phyloP scores from a whole-genome alignment of 2,797 vertebrate species.

The Eremophila alpestris region DNA sequence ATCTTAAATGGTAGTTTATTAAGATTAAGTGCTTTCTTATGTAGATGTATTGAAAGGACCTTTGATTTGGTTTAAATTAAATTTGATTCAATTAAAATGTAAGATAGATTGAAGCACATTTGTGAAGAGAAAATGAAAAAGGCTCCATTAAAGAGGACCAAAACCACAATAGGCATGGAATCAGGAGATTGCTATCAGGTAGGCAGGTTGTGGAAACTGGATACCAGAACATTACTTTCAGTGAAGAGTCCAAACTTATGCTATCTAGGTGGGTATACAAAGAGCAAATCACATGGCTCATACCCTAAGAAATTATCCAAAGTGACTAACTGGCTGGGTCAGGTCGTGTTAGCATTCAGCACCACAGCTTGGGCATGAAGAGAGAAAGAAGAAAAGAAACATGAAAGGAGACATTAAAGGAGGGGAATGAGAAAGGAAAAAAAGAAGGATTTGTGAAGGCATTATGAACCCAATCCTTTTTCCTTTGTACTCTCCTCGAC shows the following conservation, averaged over 20 bases:
- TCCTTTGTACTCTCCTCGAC: background rate
- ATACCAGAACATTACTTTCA: background rate
- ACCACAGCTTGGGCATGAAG: background rate
- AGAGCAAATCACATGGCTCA: background rate
- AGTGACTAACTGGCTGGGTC: background rate
- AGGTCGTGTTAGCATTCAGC: conserved; percentile 1
- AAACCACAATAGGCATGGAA: background rate
- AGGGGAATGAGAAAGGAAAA: background rate
- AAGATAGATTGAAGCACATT: conserved; percentile 72
- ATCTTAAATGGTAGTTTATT: conserved; percentile 75
- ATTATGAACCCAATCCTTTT: conserved; percentile 7
- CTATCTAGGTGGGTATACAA: background rate
- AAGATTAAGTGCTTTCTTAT: conserved; percentile 79
- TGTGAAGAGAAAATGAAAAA: conserved; percentile 59
- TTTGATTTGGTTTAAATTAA: conserved; percentile 79
- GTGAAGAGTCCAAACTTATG: background rate
- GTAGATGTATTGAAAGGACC: conserved; percentile 68
- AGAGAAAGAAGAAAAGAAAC: conserved; percentile 26
- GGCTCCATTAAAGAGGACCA: background rate
- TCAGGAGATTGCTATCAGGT: conserved; percentile 4
- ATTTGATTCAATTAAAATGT: conserved; percentile 75
- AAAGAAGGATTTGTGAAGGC: conserved; percentile 20
- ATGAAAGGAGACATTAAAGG: conserved; percentile 54
- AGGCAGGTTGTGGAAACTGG: conserved; percentile 8
- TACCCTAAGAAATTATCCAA: background rate